These are phyloP conservation scores for Microtus pennsylvanicus DNA, from an alignment of 2,113 vertebrate genomes.

Conservation along the genomic window DNA sequence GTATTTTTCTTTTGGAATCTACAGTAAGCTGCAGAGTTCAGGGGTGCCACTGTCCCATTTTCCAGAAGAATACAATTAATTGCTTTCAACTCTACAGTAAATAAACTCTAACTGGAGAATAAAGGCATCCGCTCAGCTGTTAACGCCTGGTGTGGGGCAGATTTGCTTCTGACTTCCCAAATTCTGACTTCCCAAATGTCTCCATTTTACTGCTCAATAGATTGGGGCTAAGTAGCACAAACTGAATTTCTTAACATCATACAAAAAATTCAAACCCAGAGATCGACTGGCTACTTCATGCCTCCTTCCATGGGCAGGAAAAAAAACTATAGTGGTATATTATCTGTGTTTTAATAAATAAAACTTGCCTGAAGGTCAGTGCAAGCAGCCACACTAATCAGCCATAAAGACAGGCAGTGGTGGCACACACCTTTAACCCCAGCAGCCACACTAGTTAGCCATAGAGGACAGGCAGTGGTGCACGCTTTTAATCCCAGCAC, in stretches of 20 bases:
- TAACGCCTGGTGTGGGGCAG: background rate
- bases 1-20: conserved; percentile 5
- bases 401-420: too few relatives aligned
- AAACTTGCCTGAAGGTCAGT: too few relatives aligned
- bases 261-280: background rate
- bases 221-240: background rate
- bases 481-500: too few relatives aligned
- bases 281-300: background rate
- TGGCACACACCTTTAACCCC: too few relatives aligned
- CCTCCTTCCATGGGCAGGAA: background rate
- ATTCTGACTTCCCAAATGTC: background rate
- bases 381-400: too few relatives aligned
- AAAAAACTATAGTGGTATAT: background rate
- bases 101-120: background rate
- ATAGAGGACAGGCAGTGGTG: too few relatives aligned
- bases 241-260: background rate
- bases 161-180: background rate
- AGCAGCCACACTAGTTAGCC: too few relatives aligned
- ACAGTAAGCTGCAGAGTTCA: background rate
- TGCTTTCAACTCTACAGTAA: background rate
- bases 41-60: background rate
- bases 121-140: background rate
- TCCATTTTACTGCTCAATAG: background rate
- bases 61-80: background rate
- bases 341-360: too few relatives aligned